These are phyloP conservation scores for Chloebia gouldiae DNA, from an alignment of 2,113 vertebrate genomes.

Conservation along the genomic window DNA sequence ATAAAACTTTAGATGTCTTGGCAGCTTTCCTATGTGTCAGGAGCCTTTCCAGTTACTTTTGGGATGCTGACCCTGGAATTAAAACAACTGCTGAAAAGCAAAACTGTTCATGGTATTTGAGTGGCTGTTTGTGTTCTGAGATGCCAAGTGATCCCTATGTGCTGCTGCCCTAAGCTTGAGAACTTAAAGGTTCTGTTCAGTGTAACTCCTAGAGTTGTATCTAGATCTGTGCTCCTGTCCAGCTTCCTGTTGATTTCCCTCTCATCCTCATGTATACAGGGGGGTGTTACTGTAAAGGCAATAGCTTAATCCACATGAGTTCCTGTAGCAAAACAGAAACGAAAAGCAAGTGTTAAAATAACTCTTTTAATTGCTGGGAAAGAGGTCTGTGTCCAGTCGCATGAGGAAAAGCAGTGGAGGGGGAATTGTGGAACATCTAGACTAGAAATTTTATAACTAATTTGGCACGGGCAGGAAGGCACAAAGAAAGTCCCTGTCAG, in stretches of 20 bases:
- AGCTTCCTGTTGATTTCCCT: rapidly evolving
- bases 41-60: neutral
- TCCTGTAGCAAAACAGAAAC: neutral
- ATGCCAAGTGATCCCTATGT: neutral
- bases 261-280: neutral
- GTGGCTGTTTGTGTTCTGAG: neutral
- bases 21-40: neutral
- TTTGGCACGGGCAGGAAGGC: rapidly evolving
- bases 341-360: neutral
- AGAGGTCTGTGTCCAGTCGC: neutral
- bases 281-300: neutral
- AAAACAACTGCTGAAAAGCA: neutral
- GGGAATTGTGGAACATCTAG: neutral
- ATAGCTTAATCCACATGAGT: neutral
- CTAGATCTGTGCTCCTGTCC: neutral
- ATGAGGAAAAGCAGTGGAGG: neutral
- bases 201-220: neutral
- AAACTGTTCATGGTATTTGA: neutral
- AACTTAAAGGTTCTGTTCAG: neutral
- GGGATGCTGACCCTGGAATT: neutral
- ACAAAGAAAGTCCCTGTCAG: neutral
- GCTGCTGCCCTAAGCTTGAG: neutral
- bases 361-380: neutral
- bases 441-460: neutral
- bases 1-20: neutral